A percentile compares a stretch with the other conserved stretches of the same genome.
These are phyloP conservation scores for Phallusia fumigata DNA, from an alignment of 23 tunicate species.

Conservation along the genomic window DNA sequence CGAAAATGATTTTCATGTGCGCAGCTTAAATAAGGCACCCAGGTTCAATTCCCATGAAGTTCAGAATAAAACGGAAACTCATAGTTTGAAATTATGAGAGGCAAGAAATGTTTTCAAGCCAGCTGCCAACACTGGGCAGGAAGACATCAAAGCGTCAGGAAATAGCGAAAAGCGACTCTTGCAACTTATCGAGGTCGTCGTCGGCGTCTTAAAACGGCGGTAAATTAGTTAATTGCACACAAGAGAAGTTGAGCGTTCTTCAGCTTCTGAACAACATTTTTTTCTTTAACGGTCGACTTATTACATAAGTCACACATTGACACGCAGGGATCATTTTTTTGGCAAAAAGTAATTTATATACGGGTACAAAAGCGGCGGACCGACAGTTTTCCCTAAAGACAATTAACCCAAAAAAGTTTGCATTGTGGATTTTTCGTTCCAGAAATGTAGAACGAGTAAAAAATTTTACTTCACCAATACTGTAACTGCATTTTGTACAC, in stretches of 20 bases:
- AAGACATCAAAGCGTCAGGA: constrained; percentile 5
- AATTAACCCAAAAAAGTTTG: too few relatives aligned
- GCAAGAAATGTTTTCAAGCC: neutral
- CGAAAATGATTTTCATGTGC: neutral
- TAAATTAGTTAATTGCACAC: constrained; percentile 1
- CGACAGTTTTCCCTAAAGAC: too few relatives aligned
- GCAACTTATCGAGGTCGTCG: neutral
- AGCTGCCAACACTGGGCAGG: neutral
- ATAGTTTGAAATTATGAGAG: neutral
- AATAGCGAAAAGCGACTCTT: neutral
- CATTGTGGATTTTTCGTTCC: too few relatives aligned
- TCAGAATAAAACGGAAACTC: neutral
- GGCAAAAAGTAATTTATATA: neutral
- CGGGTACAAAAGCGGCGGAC: too few relatives aligned
- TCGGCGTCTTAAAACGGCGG: constrained; percentile 4
- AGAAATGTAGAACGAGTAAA: too few relatives aligned
- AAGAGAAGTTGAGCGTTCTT: neutral
- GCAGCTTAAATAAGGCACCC: neutral
- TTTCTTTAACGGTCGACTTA: too few relatives aligned
- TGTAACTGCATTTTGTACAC: too few relatives aligned
- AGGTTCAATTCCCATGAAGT: neutral
- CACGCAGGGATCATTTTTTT: neutral
- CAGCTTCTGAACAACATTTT: neutral
- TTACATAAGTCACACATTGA: neutral
- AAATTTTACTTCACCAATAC: too few relatives aligned